Percentiles rank a stretch among this genome's conserved stretches.
These are phyloP conservation scores for Hemistola chrysoprasaria DNA, from an alignment of 2,888 invertebrate species.

Conservation along the genomic window DNA sequence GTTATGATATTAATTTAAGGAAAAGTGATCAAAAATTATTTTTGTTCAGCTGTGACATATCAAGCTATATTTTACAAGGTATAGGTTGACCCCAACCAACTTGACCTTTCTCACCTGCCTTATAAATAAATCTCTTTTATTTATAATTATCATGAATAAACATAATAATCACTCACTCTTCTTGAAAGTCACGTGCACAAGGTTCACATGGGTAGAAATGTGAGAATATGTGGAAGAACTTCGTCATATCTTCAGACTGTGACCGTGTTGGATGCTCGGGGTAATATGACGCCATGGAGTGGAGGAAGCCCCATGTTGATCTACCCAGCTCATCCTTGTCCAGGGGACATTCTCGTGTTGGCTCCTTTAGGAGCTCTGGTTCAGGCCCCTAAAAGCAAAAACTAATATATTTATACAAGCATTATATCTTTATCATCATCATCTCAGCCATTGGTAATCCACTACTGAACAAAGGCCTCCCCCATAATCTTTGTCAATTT, in stretches of 20 bases:
- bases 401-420: no score
- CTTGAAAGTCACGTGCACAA: slow-evolving; percentile 93
- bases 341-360: slow-evolving; percentile 85
- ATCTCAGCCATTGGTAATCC: no score
- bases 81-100: no score
- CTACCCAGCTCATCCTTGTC: slow-evolving; percentile 90
- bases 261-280: slow-evolving; percentile 89
- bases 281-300: slow-evolving; percentile 98
- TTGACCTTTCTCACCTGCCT: no score
- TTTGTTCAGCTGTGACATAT: no score
- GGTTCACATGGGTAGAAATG: slow-evolving; percentile 96
- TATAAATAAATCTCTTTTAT: no score
- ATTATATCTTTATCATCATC: no score
- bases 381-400: slow-evolving; percentile 33
- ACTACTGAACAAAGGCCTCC: no score
- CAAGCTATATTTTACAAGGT: no score
- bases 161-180: slow-evolving; percentile 85
- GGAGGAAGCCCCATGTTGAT: slow-evolving; percentile 96
- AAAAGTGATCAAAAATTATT: no score
- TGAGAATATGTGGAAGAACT: slow-evolving; percentile 92
- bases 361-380: slow-evolving; percentile 20
- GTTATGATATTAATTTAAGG: no score
- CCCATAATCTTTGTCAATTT: no score
- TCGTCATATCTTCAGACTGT: slow-evolving; percentile 88
- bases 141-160: not conserved